Base-by-base conservation (phyloP, 2,888 invertebrate genomes). In the Diarsia mendica region DNA sequence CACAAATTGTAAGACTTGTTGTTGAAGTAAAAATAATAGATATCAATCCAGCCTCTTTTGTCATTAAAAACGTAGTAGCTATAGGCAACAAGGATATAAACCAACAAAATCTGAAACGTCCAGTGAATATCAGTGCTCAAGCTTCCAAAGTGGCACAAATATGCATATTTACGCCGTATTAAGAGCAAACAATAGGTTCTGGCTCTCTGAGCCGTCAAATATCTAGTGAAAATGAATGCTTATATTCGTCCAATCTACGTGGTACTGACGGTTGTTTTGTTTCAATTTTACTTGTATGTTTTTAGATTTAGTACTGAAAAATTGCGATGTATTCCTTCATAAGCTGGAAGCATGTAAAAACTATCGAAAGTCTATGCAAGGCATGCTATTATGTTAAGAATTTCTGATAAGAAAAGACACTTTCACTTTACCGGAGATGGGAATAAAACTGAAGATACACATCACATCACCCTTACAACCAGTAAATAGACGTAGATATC, bases 81-180 rank as follows among this genome's bases (percentile, higher is more conserved):
- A 48, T 6, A n/a, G n/a, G 2, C 2, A 55, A 6, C 23, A 13
- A 55, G 13, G 23, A 67, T 53, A 4, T 23, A 46, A 60, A 9
- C 13, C 20, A 9, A 46, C 20, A 51, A 39, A 18, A 48, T 48
- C 11, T 1, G 23, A 18, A 10, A 64, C 46, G n/a, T 65, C 70
- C 18, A 39, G 49, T 33, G n/a, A n/a, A 64, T 63, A n/a, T 39
- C 46, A 58, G 55, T 23, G 13, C 23, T 55, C 11, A 48, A 48
- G 23, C 67, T n/a, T 66, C 20, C 53, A 46, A 33, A 48, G 46
- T 58, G 33, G 46, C 23, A 68, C 68, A 72, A 72, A 68, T 68
- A 39, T 68, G 68, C 33, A 68, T 58, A 68, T 58, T 72, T 68
- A 58, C 55, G 58, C 18, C 18, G 23, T 33, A 67, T 33, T 46